Conservation (phyloP, 2,888 invertebrate species). For the Lysandra bellargus region DNA sequence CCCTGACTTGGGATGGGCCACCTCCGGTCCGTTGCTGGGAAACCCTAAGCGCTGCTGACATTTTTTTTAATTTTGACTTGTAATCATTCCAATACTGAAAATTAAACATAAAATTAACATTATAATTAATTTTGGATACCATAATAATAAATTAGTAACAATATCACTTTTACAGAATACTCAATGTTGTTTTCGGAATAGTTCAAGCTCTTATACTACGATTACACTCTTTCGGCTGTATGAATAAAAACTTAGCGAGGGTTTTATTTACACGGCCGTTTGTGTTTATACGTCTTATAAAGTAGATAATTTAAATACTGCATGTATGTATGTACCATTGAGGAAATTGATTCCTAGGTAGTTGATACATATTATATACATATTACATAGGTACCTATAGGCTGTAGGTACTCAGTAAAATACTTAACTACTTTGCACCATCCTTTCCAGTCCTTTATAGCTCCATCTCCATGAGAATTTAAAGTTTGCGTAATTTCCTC, state of each 20-base stretch:
- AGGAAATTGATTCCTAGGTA: too few species aligned
- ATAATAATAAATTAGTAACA: background rate
- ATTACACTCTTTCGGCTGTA: too few species aligned
- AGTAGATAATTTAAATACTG: background rate
- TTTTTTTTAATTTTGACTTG: conserved; percentile 14
- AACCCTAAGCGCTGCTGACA: background rate
- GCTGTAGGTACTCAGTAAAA: background rate
- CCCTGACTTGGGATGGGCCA: background rate
- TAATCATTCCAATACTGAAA: conserved; percentile 27
- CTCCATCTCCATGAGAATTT: conserved; percentile 32
- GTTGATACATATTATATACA: background rate
- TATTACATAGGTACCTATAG: background rate
- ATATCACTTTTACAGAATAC: background rate
- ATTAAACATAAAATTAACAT: background rate
- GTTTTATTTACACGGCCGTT: too few species aligned
- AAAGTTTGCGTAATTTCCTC: background rate
- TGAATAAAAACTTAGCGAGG: too few species aligned
- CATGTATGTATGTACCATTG: background rate
- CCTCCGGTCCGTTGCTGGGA: background rate
- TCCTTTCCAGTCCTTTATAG: conserved; percentile 32
- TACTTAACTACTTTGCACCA: conserved; percentile 20
- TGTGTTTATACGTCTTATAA: background rate
- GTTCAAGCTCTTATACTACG: too few species aligned
- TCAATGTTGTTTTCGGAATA: background rate
- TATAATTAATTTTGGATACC: background rate